Evolutionary conservation across 1,140 invertebrate species (phyloP), one percentile per base, ranked within the genome.

Genomic region (Uloborus diversus): DNA sequence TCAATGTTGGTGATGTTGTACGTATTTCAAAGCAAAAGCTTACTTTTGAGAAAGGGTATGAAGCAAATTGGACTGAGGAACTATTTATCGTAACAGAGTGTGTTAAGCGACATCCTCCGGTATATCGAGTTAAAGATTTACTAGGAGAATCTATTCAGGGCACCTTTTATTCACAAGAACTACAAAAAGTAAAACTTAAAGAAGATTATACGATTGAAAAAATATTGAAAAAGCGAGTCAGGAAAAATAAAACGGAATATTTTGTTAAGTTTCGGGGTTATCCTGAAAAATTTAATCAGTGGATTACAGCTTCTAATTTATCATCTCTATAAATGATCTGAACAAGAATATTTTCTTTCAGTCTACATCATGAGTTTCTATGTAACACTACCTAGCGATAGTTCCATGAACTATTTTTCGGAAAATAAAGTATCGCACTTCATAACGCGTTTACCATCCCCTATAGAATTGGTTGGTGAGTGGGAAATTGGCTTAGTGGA

Each of bases 1-100:
- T 85, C 64, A 81, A 82, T 62, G 23, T 85, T 27, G 84, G 84
- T 35, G 86, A 87, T 61, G 14, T 27, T 17, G 82, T 83, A 9
- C 65, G 64, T 4, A 49, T 82, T 42, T 59, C 23, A 17, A 76
- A 69, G 53, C n/a, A 59, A 81, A 82, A 42, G 25, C 13, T 35
- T 13, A 20, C 27, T 83, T 82, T 64, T 14, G 73, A 20, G 81
- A 83, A 69, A 61, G 79, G 7, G 68, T 61, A 32, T 32, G 57
- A 61, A 61, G 17, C 57, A 4, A 3, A 3, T 61, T 61, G 57
- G 57, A 14, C 57, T 0, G 57, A 61, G 9, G 57, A 61, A 32
- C 13, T 61, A 4, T 61, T 61, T 61, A 9, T 61, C 1, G 27
- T 61, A n/a, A 30, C 57, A 30, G 57, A 61, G n/a, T 61, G 57